These are phyloP conservation scores for Drosophila kanekoi DNA, from an alignment of 2,888 invertebrate genomes.

Conservation along the genomic window DNA sequence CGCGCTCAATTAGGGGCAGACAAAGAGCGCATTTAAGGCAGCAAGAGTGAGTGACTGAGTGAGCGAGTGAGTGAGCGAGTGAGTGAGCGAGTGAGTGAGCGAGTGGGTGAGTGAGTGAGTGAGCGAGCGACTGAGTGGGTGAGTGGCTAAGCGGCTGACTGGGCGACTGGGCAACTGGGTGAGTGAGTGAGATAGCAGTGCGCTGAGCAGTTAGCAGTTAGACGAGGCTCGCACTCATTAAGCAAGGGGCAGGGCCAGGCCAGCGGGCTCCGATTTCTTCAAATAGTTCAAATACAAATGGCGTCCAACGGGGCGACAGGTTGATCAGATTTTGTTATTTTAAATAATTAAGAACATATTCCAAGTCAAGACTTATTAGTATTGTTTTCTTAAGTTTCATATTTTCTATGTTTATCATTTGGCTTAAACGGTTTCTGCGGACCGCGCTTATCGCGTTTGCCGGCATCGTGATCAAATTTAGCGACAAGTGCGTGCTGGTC, in stretches of 20 bases:
- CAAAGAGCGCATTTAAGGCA: slow-evolving; percentile 10
- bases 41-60: slow-evolving; percentile 3
- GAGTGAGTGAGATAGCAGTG: slow-evolving; percentile 39
- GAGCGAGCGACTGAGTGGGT: slow-evolving; percentile 35
- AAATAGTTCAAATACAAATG: slow-evolving; percentile 46
- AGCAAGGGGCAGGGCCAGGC: slow-evolving; percentile 44
- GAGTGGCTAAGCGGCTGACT: slow-evolving; percentile 2
- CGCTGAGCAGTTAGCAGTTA: slow-evolving; percentile 11
- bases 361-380: not conserved
- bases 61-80: slow-evolving; percentile 11
- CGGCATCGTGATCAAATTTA: slow-evolving; percentile 37
- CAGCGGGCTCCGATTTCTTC: slow-evolving; percentile 19
- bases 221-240: slow-evolving; percentile 8
- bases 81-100: slow-evolving; percentile 2
- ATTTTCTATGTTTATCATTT: not conserved
- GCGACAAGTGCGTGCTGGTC: slow-evolving; percentile 55
- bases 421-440: slow-evolving; percentile 1
- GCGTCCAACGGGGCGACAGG: slow-evolving; percentile 17
- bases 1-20: slow-evolving; percentile 56
- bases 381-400: not conserved
- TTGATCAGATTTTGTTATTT: not conserved
- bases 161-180: slow-evolving; percentile 13
- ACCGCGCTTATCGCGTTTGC: slow-evolving; percentile 31
- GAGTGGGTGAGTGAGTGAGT: slow-evolving; percentile 20
- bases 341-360: no score